Evolutionary conservation across 2,797 vertebrate genomes (phyloP).

Genomic region (Pseudopleuronectes americanus): DNA sequence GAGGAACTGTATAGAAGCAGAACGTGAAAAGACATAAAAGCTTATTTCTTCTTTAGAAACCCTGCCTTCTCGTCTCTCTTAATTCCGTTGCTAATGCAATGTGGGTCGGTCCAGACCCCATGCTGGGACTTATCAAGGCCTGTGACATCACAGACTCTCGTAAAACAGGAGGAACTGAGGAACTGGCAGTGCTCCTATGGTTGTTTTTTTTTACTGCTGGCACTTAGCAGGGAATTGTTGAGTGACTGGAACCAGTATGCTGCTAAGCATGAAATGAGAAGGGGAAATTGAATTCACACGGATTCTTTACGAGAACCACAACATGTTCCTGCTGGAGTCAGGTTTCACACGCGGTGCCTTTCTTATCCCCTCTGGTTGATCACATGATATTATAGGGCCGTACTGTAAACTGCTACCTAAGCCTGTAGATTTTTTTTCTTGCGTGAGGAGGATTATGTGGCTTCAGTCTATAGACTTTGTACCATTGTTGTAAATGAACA

Average conservation of each 20-base stretch:
- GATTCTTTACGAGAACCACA: conserved; percentile 42
- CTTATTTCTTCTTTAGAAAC: conserved; percentile 8
- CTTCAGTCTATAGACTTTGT: conserved; percentile 28
- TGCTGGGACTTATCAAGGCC: conserved; percentile 35
- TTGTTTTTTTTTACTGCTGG: conserved; percentile 42
- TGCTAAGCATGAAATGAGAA: conserved; percentile 55
- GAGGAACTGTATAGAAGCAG: neutral
- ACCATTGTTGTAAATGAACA: conserved; percentile 8
- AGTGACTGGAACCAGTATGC: conserved; percentile 42
- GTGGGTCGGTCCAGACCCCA: conserved; percentile 13
- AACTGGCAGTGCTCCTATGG: conserved; percentile 13
- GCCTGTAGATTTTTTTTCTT: conserved; percentile 22
- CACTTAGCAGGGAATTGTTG: conserved; percentile 44
- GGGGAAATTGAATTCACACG: conserved; percentile 41
- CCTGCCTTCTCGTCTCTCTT: conserved; percentile 10
- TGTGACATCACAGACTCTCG: conserved; percentile 31
- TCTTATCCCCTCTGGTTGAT: conserved; percentile 46
- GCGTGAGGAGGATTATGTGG: neutral
- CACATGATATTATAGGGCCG: conserved; percentile 21
- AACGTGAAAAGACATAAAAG: conserved; percentile 4
- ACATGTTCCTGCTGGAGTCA: conserved; percentile 29
- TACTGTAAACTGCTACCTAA: conserved; percentile 32
- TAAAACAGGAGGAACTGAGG: conserved; percentile 34
- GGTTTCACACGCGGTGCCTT: conserved; percentile 19
- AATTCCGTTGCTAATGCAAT: conserved; percentile 19